phyloP scores from a whole-genome alignment of 2,797 vertebrate genomes.

The Anniella stebbinsi region DNA sequence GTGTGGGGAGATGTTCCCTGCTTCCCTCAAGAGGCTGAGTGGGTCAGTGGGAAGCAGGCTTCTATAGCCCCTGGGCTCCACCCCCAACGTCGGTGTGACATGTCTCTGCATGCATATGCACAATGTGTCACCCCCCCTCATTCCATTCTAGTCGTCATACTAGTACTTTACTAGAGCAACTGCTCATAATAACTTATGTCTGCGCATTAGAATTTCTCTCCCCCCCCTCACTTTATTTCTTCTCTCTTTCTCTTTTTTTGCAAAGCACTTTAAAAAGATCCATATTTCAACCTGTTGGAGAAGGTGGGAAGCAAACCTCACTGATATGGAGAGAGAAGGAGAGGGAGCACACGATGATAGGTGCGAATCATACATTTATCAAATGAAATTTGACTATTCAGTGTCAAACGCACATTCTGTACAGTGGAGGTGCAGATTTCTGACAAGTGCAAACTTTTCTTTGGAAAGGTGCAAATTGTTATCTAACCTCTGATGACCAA shows the following conservation, averaged over 20 bases:
- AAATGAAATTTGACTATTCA: constrained; percentile 55
- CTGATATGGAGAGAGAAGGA: background rate
- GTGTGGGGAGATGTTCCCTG: no score
- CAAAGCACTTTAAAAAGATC: background rate
- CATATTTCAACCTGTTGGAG: background rate
- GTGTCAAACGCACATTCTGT: constrained; percentile 19
- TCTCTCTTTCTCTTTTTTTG: background rate
- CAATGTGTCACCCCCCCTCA: no score
- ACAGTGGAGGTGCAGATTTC: background rate
- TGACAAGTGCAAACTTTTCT: constrained; percentile 51
- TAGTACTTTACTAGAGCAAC: background rate
- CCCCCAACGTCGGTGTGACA: no score
- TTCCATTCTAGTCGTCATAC: no score
- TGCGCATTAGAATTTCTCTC: background rate
- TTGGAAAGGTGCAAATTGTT: constrained; percentile 42
- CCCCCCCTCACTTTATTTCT: background rate
- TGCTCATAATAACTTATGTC: background rate
- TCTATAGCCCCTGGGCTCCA: no score
- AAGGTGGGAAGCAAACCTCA: constrained; percentile 16
- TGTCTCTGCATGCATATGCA: no score
- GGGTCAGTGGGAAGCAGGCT: no score
- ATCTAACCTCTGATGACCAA: constrained; percentile 15
- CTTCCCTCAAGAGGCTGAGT: no score
- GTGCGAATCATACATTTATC: constrained; percentile 57
- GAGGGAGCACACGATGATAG: constrained; percentile 23